These are phyloP conservation scores for Ochotona curzoniae DNA, from an alignment of 2,113 vertebrate genomes.

Conservation along the genomic window DNA sequence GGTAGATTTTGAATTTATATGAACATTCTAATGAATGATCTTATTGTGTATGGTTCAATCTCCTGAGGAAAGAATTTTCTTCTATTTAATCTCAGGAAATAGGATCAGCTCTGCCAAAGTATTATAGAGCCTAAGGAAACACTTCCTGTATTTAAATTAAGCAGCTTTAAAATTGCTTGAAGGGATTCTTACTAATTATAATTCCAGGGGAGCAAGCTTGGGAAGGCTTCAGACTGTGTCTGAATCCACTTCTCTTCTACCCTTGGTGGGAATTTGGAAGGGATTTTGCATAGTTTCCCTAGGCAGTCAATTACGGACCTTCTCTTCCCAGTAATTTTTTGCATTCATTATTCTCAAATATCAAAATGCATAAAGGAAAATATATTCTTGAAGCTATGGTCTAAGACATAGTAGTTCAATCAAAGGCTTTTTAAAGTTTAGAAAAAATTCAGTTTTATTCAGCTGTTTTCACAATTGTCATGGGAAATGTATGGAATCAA, in stretches of 20 bases:
- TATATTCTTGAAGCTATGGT: conserved; percentile 35
- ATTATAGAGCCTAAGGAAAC: conserved; percentile 70
- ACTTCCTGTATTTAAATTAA: conserved; percentile 77
- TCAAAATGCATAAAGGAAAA: conserved; percentile 60
- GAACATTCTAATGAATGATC: conserved; percentile 71
- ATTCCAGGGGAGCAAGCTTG: conserved; percentile 62
- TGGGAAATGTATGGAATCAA: background rate
- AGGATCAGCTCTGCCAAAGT: conserved; percentile 63
- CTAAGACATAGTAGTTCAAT: conserved; percentile 17
- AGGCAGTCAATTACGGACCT: conserved; percentile 65
- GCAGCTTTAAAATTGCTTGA: conserved; percentile 61
- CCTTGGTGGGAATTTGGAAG: conserved; percentile 67
- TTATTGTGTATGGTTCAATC: conserved; percentile 69
- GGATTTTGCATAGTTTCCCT: conserved; percentile 63
- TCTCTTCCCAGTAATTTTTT: conserved; percentile 65
- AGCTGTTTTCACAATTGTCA: conserved; percentile 15
- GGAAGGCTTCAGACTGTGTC: conserved; percentile 37
- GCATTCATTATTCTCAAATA: conserved; percentile 70
- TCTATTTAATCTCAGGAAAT: conserved; percentile 77
- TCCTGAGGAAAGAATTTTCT: conserved; percentile 74
- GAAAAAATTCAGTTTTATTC: background rate
- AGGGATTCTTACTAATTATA: conserved; percentile 67
- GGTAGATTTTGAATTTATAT: conserved; percentile 62
- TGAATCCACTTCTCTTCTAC: conserved; percentile 56
- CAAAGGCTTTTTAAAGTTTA: conserved; percentile 36